Conservation (phyloP, 2,797 vertebrate species). For the Clarias platycephalus region DNA sequence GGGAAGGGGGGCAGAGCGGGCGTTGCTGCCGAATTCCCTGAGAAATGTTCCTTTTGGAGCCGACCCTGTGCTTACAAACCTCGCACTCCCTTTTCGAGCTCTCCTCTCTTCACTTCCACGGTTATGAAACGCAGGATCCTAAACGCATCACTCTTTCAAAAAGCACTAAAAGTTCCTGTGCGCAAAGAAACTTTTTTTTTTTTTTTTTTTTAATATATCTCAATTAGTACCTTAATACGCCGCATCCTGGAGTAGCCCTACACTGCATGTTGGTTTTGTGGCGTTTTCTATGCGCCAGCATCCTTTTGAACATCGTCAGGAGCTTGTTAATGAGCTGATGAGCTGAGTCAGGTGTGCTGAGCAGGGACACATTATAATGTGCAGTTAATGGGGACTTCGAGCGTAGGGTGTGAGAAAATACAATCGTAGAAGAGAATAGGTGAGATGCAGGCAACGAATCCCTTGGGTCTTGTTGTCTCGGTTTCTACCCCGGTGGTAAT, state of each 20-base stretch:
- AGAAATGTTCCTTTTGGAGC: conserved; percentile 86
- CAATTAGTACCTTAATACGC: neutral
- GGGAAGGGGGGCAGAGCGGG: conserved; percentile 67
- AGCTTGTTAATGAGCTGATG: conserved; percentile 29
- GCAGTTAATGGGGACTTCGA: neutral
- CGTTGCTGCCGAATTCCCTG: conserved; percentile 81
- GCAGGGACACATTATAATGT: neutral
- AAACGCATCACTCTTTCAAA: conserved; percentile 69
- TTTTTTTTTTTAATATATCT: neutral
- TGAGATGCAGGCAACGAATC: neutral
- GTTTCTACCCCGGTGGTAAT: conserved; percentile 33
- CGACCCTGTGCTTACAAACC: conserved; percentile 78
- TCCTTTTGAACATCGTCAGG: neutral
- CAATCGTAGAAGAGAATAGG: neutral
- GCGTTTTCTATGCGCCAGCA: neutral
- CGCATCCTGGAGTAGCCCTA: neutral
- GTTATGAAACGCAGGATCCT: conserved; percentile 72
- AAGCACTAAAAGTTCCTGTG: conserved; percentile 45
- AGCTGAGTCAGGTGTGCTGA: conserved; percentile 25
- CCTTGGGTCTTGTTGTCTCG: conserved; percentile 25
- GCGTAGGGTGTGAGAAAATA: neutral
- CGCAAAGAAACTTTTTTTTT: conserved; percentile 2
- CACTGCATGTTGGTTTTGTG: neutral
- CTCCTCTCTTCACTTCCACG: conserved; percentile 73
- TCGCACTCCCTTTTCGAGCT: conserved; percentile 68